These are phyloP conservation scores for Lutjanus argentimaculatus DNA, from an alignment of 2,797 vertebrate species.

Conservation along the genomic window DNA sequence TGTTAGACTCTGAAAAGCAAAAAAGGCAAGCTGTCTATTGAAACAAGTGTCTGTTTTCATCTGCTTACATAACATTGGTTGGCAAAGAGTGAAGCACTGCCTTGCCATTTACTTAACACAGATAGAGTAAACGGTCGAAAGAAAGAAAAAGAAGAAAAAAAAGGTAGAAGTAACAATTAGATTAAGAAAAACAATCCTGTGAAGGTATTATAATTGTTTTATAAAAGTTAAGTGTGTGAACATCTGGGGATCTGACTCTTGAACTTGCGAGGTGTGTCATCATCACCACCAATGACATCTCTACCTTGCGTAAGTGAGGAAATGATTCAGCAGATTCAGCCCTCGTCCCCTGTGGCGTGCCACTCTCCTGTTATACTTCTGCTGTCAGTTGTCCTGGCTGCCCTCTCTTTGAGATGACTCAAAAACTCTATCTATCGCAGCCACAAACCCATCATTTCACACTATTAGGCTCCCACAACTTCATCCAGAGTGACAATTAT, in stretches of 20 bases:
- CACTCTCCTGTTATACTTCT: conserved; percentile 52
- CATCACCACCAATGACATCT: conserved; percentile 61
- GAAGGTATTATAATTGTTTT: neutral
- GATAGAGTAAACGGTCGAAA: neutral
- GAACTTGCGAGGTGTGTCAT: conserved; percentile 50
- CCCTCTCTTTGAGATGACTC: conserved; percentile 64
- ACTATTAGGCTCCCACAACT: conserved; percentile 47
- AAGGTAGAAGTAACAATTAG: neutral
- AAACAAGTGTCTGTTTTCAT: conserved; percentile 34
- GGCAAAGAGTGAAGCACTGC: conserved; percentile 17
- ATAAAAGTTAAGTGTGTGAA: neutral
- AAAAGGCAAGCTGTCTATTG: conserved; percentile 30
- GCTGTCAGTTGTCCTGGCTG: conserved; percentile 65
- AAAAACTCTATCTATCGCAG: conserved; percentile 49
- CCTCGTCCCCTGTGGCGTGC: conserved; percentile 62
- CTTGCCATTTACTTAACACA: conserved; percentile 21
- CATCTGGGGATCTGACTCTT: conserved; percentile 35
- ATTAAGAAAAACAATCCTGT: neutral
- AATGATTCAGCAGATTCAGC: conserved; percentile 80
- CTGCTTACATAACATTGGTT: conserved; percentile 42
- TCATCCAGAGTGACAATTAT: conserved; percentile 67
- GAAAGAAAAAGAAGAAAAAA: neutral
- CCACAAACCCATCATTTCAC: conserved; percentile 67
- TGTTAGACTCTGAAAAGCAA: conserved; percentile 26
- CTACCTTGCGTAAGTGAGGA: conserved; percentile 62